Evolutionary conservation across 2,888 invertebrate genomes (phyloP).

Genomic region (Drosophila barbarae): DNA sequence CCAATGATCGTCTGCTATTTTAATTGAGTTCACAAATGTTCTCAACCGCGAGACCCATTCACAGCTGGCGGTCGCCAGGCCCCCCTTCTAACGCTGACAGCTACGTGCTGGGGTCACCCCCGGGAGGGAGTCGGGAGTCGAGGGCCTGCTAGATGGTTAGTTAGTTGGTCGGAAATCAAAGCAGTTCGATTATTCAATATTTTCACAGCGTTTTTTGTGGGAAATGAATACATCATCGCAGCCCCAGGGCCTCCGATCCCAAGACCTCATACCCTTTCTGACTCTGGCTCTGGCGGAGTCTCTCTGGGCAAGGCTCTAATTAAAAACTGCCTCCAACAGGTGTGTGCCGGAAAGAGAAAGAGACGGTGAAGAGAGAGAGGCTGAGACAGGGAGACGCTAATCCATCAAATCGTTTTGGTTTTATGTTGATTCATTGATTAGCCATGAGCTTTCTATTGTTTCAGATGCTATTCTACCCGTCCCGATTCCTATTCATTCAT

Average conservation of each 20-base stretch:
- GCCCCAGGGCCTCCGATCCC: constrained; percentile 20
- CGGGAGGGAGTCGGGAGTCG: constrained; percentile 1
- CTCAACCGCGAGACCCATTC: constrained; percentile 46
- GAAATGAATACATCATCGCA: constrained; percentile 70
- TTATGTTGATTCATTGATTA: constrained; percentile 26
- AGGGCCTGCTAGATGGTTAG: constrained; percentile 3
- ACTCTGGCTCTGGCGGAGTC: background rate
- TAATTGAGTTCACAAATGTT: constrained; percentile 71
- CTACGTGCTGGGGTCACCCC: constrained; percentile 56
- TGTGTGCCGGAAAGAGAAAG: constrained; percentile 17
- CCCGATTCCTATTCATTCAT: background rate
- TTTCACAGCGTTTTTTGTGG: constrained; percentile 62
- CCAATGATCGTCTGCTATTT: constrained; percentile 61
- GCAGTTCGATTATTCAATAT: constrained; percentile 61
- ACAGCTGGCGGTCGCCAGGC: constrained; percentile 53
- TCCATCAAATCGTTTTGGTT: constrained; percentile 23
- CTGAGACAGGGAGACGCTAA: constrained; percentile 6
- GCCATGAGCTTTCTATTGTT: constrained; percentile 16
- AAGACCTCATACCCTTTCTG: constrained; percentile 3
- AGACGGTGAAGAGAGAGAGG: too few species aligned
- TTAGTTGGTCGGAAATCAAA: constrained; percentile 36
- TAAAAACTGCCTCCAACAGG: constrained; percentile 32
- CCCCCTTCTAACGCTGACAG: constrained; percentile 62
- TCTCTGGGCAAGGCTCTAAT: constrained; percentile 21
- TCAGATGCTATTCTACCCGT: background rate